Base-by-base conservation (phyloP, 2,888 invertebrate species). In the Apeira syringaria region DNA sequence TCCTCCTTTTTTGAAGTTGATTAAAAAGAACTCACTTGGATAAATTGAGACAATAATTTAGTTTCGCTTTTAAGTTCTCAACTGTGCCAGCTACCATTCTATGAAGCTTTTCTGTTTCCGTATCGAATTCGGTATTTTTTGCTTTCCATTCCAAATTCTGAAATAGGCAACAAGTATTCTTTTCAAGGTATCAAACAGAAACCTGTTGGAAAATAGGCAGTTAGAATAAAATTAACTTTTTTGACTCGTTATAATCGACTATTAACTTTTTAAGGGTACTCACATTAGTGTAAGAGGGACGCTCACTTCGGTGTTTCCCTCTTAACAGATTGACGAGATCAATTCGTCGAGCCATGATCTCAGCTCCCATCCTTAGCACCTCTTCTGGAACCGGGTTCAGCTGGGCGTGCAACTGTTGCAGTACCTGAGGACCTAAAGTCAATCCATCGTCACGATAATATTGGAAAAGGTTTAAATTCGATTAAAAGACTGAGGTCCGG, bases 61-160 rank as follows among this genome's bases (percentile, higher is more conserved):
- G 72, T 57, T 81, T 87, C 3, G 74, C 68, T 59, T 79, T 81
- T 20, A 87, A 52, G 45, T 77, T 81, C 45, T 84, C 82, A 3
- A 70, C 73, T n/a, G 65, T 61, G 2, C 69, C 77, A 1, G 66
- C 70, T 7, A 85, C 72, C 65, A 80, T 59, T 61, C 65, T 68
- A 13, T 83, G 75, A 28, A 89, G 50, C 35, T 60, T 63, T 53
- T 84, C 85, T 1, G 85, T 82, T 62, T 86, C 85, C 2, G 60
- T 37, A 29, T 88, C 87, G 34, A 80, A 74, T 43, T 84, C 81
- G 0, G 50, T 28, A 39, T 77, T 79, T 57, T 79, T 86, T 0
- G 66, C 53, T 71, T 81, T 86, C 78, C 76, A 80, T 59, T 82
- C 86, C 22, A 75, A 50, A 54, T 75, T 83, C 86, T 87, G 49